Evolutionary conservation across 2,113 vertebrate genomes (phyloP), one percentile per base, ranked within the genome.

Genomic region (Bombycilla garrulus): DNA sequence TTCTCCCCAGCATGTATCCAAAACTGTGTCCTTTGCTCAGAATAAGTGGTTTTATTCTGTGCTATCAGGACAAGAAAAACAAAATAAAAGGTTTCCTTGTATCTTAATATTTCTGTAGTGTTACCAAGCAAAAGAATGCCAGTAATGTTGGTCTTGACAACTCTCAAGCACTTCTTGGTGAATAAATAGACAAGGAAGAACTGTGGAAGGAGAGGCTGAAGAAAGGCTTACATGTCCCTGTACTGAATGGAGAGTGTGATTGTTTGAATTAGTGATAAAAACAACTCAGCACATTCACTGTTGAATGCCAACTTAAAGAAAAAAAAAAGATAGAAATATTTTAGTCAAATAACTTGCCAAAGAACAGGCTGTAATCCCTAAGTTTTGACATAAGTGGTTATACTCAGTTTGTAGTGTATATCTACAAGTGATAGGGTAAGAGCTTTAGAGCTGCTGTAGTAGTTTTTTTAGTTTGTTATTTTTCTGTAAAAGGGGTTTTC

Each of bases 211-310:
- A 56, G 65, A 73, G 38, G 10, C 4, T 47, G 45, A 81, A 45
- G 45, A 60, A n/a, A 70, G 38, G 58, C 5, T 64, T 54, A 14
- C 6, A 9, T 4, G 0, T 45, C 67, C 81, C 62, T 86, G 21
- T 14, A 57, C 42, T 36, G 35, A 71, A 74, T 71, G 53, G 47
- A 44, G 51, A 33, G 12, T 38, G 9, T 17, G 11, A 33, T 31
- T 60, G 23, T 54, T 91, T 51, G 48, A 64, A 48, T 7, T 44
- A 79, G 38, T 36, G 54, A 47, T 7, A 47, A 25, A 70, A 91
- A 60, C 15, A 42, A 40, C 6, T 50, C 0, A 0, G 22, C 16
- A 24, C 0, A 0, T 23, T 66, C 6, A 19, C 19, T 67, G 9
- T 10, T 45, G 19, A 62, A 66, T 62, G 56, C 12, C 14, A 71